Evolutionary conservation across 1,140 invertebrate species (phyloP), one percentile per base, ranked within the genome.

Genomic region (Macrocentrus cingulum): DNA sequence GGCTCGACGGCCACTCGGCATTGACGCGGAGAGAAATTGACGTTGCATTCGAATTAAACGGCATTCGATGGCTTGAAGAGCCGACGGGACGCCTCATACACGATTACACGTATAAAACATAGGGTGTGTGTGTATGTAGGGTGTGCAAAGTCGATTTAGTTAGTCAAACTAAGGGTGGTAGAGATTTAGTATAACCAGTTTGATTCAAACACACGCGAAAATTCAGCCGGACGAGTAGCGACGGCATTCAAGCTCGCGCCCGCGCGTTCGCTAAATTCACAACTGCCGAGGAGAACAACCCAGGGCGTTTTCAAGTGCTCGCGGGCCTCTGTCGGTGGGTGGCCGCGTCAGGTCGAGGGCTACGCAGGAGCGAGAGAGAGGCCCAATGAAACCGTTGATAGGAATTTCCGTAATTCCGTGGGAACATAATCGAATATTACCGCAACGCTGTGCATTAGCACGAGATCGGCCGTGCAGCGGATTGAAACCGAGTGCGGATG

Each of bases 401-500:
- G 56, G 56, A 58, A 58, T 58, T 58, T 58, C 56, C 56, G 56
- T 58, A 58, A 58, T 58, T 58, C 48, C 56, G 39, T 51, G 56
- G 56, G 18, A 58, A 58, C 56, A 58, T 58, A 58, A 58, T 58
- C 56, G 56, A 58, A 58, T 58, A 58, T 58, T 58, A 58, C 56
- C 56, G 48, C 56, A 58, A 58, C 56, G 48, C 37, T 51, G 48
- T 58, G 56, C 56, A 58, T 58, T 58, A 58, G 48, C 46, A 49
- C 46, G 56, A 51, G 49, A 58, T 58, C 56, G 56, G 25, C 51
- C 23, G 45, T 44, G 45, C 46, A 50, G 34, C 39, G 48, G 56
- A 58, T 58, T 58, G 48, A 58, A 58, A 58, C 48, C 16, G 55
- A 57, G 46, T 58, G 46, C 25, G 56, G 56, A 51, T 58, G 34